These are phyloP conservation scores for Oryctolagus cuniculus DNA, from an alignment of 2,113 vertebrate genomes.

Conservation along the genomic window DNA sequence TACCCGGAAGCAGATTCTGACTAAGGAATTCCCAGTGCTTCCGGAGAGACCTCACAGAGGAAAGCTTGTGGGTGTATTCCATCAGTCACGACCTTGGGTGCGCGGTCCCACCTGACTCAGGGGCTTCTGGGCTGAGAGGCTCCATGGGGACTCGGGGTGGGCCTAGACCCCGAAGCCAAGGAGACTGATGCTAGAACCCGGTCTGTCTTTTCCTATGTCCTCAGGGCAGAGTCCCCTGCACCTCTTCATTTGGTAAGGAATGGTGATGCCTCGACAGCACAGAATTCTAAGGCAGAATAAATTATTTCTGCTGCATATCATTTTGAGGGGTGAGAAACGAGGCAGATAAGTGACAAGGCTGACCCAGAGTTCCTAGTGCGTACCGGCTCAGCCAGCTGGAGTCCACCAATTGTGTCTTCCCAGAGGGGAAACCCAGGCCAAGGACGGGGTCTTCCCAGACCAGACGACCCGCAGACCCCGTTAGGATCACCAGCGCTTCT, in stretches of 20 bases:
- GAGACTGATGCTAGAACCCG: neutral
- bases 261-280: fast-evolving
- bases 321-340: neutral
- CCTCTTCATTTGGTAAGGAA: neutral
- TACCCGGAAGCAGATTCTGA: neutral
- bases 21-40: neutral
- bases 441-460: neutral
- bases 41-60: neutral
- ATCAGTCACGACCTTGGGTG: neutral
- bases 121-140: neutral
- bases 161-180: neutral
- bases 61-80: neutral
- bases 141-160: neutral
- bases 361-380: neutral
- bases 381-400: neutral
- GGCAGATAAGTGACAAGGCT: neutral
- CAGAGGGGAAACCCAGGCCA: neutral
- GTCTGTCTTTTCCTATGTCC: neutral
- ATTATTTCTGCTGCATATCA: no score
- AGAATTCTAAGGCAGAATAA: neutral
- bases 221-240: neutral
- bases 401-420: neutral
- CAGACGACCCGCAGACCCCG: no score
- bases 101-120: neutral
- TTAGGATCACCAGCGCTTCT: neutral